Evolutionary conservation across 2,113 vertebrate species (phyloP), one percentile per base, ranked within the genome.

Genomic region (Monarcha castaneiventris): DNA sequence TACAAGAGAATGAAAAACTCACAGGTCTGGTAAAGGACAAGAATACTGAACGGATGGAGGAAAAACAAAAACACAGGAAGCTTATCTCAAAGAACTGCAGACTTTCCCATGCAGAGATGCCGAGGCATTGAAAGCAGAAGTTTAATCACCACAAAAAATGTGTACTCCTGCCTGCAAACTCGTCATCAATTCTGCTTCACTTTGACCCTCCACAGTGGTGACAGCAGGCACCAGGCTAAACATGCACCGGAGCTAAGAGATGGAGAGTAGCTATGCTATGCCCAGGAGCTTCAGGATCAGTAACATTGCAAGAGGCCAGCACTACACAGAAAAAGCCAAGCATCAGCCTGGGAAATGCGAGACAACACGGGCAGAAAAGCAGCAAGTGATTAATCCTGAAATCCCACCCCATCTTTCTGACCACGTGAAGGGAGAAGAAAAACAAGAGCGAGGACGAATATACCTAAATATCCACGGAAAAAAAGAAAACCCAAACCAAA

Each of bases 231-330:
- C 39, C 55, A n/a, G 43, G 68, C 33, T 54, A 71, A 91, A 56
- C 0, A 0, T 9, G 55, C 3, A 1, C 23, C 0, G 0, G 37
- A 69, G 61, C 39, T 12, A 46, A 71, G 68, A 62, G 32, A 83
- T 4, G 20, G 51, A 91, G 39, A 79, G 59, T 2, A 76, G 52
- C 66, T 64, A 54, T 1, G 3, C 39, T 61, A 17, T 7, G 63
- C 80, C 55, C 72, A 46, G 43, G 63, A 86, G 46, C 68, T 92
- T 63, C 3, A 1, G 56, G 61, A 89, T 86, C 67, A 90, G 0
- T 49, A 62, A 58, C 6, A 7, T 0, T 58, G 71, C 75, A 55
- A 92, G 43, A 86, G 33, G 30, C 33, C 52, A 85, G 63, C 4
- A 1, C n/a, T 33, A 58, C 5, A 75, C 23, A 73, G 58, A 62